A percentile compares a stretch with the other conserved stretches of the same genome.
Evolutionary conservation across 2,797 vertebrate species (phyloP).

Genomic region (Ispidina picta): DNA sequence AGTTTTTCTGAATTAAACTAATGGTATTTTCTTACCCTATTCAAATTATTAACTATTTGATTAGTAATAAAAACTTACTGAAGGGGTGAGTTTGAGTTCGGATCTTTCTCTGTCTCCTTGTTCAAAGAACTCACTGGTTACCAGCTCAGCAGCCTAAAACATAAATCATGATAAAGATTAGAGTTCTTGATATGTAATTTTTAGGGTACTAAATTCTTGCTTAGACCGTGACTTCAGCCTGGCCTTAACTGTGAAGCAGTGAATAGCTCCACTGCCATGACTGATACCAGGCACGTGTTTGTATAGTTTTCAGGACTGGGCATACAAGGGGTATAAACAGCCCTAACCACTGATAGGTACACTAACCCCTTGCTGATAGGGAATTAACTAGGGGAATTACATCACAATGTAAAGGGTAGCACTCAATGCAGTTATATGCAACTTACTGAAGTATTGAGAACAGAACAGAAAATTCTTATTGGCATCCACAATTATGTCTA

Average conservation of each 20-base stretch:
- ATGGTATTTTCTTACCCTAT: neutral
- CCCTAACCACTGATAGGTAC: neutral
- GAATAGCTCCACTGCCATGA: neutral
- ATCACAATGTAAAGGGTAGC: neutral
- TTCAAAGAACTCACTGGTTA: constrained; percentile 98
- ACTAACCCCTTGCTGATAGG: neutral
- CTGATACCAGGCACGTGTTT: neutral
- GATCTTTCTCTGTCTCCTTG: constrained; percentile 97
- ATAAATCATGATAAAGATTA: neutral
- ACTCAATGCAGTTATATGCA: neutral
- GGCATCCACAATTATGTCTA: neutral
- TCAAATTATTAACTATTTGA: neutral
- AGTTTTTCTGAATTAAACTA: neutral
- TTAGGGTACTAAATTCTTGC: neutral
- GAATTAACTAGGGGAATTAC: neutral
- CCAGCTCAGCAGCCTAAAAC: constrained; percentile 94
- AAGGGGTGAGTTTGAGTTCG: constrained; percentile 96
- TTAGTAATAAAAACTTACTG: constrained; percentile 83
- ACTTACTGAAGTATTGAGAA: neutral
- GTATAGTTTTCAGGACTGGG: neutral
- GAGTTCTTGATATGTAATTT: neutral
- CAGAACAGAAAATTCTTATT: neutral
- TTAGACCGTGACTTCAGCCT: neutral
- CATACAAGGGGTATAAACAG: neutral
- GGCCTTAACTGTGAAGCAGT: neutral